These are phyloP conservation scores for Eueides isabella DNA, from an alignment of 1,140 invertebrate species.

Conservation along the genomic window DNA sequence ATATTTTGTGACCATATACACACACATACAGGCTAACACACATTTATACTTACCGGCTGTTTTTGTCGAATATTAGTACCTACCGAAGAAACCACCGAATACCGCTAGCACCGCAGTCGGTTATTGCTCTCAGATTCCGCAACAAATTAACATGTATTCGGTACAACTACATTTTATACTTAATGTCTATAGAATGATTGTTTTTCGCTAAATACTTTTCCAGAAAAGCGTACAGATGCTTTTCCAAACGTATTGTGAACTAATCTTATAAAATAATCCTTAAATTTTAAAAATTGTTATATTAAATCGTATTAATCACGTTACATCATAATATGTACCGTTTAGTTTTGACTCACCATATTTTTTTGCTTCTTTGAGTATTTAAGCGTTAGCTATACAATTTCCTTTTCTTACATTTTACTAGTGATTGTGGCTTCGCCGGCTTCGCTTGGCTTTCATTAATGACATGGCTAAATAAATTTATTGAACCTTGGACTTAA, in stretches of 20 bases:
- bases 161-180: conserved; percentile 79
- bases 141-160: conserved; percentile 82
- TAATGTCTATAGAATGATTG: conserved; percentile 70
- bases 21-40: conserved; percentile 54
- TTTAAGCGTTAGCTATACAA: too few species aligned
- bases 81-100: conserved; percentile 76
- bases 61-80: conserved; percentile 77
- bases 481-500: too few species aligned
- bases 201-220: conserved; percentile 46
- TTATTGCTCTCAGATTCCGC: conserved; percentile 81
- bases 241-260: conserved; percentile 38
- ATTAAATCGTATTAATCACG: too few species aligned
- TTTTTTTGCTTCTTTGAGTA: too few species aligned
- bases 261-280: conserved; percentile 26
- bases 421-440: too few species aligned
- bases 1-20: conserved; percentile 48
- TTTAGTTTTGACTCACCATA: too few species aligned
- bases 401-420: too few species aligned
- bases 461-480: too few species aligned
- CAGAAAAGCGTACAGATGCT: conserved; percentile 43
- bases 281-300: too few species aligned
- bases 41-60: conserved; percentile 54
- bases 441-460: too few species aligned
- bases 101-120: conserved; percentile 76
- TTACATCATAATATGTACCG: too few species aligned